Percentiles rank a stretch among this genome's conserved stretches.
These are phyloP conservation scores for Ascaphus truei DNA, from an alignment of 2,113 vertebrate species.

Conservation along the genomic window DNA sequence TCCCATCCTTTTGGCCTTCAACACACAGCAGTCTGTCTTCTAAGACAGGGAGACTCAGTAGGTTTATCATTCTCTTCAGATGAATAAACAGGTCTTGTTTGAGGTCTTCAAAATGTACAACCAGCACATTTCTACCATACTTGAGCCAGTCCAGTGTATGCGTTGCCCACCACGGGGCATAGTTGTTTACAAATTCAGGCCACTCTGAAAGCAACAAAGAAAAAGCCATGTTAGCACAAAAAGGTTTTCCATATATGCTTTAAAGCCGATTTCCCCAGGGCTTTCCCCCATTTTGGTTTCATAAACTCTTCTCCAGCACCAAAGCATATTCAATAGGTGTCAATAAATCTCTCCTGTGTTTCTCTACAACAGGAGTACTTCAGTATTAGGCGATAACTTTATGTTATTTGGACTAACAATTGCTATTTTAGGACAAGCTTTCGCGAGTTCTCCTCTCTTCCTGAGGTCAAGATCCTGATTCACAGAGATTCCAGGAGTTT, in stretches of 20 bases:
- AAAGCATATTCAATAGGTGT: too few relatives aligned
- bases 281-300: too few relatives aligned
- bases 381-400: too few relatives aligned
- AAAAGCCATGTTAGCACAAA: constrained; percentile 1
- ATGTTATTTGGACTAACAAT: too few relatives aligned
- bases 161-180: constrained; percentile 94
- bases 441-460: too few relatives aligned
- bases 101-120: constrained; percentile 91
- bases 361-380: too few relatives aligned
- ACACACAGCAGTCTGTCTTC: constrained; percentile 92
- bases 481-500: too few relatives aligned
- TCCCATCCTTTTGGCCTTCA: constrained; percentile 93
- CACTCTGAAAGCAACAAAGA: constrained; percentile 70
- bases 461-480: too few relatives aligned
- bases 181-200: constrained; percentile 94
- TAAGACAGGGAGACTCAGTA: constrained; percentile 72
- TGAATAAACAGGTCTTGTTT: constrained; percentile 81
- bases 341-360: too few relatives aligned
- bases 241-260: too few relatives aligned
- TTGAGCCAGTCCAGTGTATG: constrained; percentile 93
- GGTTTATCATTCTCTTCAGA: constrained; percentile 84
- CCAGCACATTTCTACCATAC: constrained; percentile 80
- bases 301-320: background rate
- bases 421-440: too few relatives aligned
- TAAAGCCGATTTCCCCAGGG: background rate